phyloP scores from a whole-genome alignment of 2,888 invertebrate genomes.

The Augiades crinisus region DNA sequence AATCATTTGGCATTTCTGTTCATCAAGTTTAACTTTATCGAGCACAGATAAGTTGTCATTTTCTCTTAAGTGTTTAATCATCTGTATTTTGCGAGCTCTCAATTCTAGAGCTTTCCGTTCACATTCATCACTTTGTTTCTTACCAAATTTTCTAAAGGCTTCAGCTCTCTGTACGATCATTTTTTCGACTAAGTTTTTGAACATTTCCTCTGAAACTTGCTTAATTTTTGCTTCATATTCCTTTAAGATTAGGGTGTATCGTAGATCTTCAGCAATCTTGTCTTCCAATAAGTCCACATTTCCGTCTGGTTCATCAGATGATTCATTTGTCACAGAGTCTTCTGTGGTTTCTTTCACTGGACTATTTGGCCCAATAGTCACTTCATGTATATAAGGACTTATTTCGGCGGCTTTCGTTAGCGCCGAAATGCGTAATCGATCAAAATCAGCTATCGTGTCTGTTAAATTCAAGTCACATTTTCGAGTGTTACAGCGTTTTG shows the following conservation, averaged over 20 bases:
- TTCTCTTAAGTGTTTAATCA: conserved; percentile 67
- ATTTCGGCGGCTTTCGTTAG: conserved; percentile 80
- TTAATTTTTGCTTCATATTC: conserved; percentile 54
- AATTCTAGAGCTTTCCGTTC: conserved; percentile 65
- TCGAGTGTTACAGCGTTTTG: neutral
- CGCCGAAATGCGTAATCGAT: conserved; percentile 80
- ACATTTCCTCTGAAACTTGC: conserved; percentile 51
- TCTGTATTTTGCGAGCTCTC: conserved; percentile 57
- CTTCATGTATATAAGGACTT: conserved; percentile 71
- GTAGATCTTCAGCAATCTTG: conserved; percentile 56
- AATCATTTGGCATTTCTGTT: conserved; percentile 70
- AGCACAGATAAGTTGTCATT: conserved; percentile 74
- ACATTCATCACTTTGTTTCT: conserved; percentile 58
- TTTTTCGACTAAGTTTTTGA: conserved; percentile 56
- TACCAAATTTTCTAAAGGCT: conserved; percentile 51
- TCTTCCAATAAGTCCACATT: conserved; percentile 49
- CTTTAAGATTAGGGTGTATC: conserved; percentile 59
- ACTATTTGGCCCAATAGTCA: conserved; percentile 76
- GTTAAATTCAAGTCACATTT: conserved; percentile 48
- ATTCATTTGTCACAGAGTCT: conserved; percentile 11
- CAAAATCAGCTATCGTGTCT: conserved; percentile 62
- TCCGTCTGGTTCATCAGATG: conserved; percentile 45
- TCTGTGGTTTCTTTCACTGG: conserved; percentile 38
- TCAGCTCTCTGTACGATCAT: conserved; percentile 61
- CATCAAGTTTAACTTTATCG: conserved; percentile 68